phyloP scores from a whole-genome alignment of 2,888 invertebrate genomes.

The Hirtodrosophila alboralis region DNA sequence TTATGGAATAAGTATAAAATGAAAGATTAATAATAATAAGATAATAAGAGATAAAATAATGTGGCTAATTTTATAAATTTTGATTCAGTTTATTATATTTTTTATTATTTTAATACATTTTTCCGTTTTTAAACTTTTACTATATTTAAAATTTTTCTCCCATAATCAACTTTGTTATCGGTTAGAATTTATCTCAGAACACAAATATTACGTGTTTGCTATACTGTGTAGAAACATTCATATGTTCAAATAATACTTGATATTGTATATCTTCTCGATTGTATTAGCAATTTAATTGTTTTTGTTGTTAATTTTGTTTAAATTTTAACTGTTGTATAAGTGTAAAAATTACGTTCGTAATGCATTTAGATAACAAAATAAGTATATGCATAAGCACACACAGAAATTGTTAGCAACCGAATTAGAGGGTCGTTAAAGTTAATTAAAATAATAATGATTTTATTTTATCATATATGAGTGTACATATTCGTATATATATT shows the following conservation, averaged over 20 bases:
- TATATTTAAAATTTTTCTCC: too few species aligned
- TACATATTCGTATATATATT: not conserved
- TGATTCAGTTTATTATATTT: too few species aligned
- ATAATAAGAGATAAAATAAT: too few species aligned
- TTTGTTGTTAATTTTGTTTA: slow-evolving; percentile 1
- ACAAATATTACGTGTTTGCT: slow-evolving; percentile 4
- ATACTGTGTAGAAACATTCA: not conserved
- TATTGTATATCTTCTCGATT: slow-evolving; percentile 40
- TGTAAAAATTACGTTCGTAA: slow-evolving; percentile 12
- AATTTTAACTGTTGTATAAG: slow-evolving; percentile 17
- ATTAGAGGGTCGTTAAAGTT: slow-evolving; percentile 16
- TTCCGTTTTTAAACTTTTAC: not conserved
- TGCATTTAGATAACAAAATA: slow-evolving; percentile 10
- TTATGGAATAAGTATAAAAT: too few species aligned
- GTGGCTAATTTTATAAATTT: too few species aligned
- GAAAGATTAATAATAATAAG: too few species aligned
- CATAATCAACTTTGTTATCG: too few species aligned
- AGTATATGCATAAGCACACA: slow-evolving; percentile 4
- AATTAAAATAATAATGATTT: slow-evolving; percentile 25
- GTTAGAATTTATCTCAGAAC: slow-evolving; percentile 6
- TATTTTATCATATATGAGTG: slow-evolving; percentile 4
- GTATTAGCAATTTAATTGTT: slow-evolving; percentile 21
- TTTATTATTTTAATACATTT: not conserved
- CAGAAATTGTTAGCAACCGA: slow-evolving; percentile 5
- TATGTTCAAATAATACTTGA: slow-evolving; percentile 12